Percentiles rank a stretch among this genome's conserved stretches.
Conservation (phyloP, 2,113 vertebrate species). For the Cyphomyrus plagiostoma region DNA sequence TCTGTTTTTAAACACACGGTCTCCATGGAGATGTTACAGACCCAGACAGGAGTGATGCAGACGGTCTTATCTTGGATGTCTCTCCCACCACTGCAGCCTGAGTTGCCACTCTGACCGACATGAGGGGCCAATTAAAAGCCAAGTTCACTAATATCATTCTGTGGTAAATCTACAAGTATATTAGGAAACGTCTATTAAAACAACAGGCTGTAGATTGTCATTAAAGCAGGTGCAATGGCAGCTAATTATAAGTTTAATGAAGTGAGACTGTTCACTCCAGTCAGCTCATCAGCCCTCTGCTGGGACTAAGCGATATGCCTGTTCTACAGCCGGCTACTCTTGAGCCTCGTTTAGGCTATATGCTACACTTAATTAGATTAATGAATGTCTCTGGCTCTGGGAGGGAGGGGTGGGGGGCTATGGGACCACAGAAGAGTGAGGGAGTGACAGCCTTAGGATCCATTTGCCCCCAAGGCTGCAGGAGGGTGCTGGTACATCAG, state of each 20-base stretch:
- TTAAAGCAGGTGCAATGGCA: constrained; percentile 99
- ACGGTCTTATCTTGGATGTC: not conserved
- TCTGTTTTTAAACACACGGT: not conserved
- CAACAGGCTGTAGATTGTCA: constrained; percentile 83
- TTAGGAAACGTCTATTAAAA: constrained; percentile 73
- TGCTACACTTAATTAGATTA: constrained; percentile 99
- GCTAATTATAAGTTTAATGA: constrained; percentile 99
- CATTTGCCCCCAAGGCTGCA: constrained; percentile 16
- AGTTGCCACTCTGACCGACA: not conserved
- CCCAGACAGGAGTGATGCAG: not conserved
- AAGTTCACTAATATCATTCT: not conserved
- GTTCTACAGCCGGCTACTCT: constrained; percentile 94
- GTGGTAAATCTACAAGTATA: constrained; percentile 54
- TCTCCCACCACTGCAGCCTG: not conserved
- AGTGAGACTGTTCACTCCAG: constrained; percentile 85
- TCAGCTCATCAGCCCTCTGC: constrained; percentile 84
- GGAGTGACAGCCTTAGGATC: constrained; percentile 54
- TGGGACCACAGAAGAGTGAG: constrained; percentile 81
- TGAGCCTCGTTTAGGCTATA: constrained; percentile 96
- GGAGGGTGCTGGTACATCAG: not conserved
- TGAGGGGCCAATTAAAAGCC: not conserved
- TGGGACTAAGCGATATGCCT: constrained; percentile 96
- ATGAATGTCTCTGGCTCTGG: constrained; percentile 94
- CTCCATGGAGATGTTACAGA: not conserved
- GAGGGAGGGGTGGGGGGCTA: constrained; percentile 62